A percentile compares a stretch with the other conserved stretches of the same genome.
phyloP scores from a whole-genome alignment of 1,140 invertebrate genomes.

The Ganaspis sp. region DNA sequence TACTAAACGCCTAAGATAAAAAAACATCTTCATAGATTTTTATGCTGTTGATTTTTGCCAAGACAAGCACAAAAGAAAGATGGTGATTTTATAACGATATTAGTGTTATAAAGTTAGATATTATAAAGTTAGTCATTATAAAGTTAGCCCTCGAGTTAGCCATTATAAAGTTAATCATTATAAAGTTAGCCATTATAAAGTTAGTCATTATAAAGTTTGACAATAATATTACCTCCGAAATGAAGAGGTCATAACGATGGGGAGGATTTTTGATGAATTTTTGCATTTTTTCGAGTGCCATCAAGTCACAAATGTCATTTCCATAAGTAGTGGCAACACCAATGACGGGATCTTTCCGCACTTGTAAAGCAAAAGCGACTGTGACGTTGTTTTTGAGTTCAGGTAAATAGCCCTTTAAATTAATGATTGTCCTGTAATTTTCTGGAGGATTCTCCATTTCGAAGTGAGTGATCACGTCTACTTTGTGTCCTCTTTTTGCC shows the following conservation, averaged over 20 bases:
- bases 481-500: slow-evolving; percentile 77
- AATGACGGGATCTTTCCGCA: background rate
- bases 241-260: slow-evolving; percentile 45
- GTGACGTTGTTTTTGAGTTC: slow-evolving; percentile 58
- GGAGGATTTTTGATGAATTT: slow-evolving; percentile 48
- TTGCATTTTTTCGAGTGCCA: slow-evolving; percentile 42
- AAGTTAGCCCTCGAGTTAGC: too few relatives aligned
- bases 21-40: too few relatives aligned
- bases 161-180: too few relatives aligned
- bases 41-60: too few relatives aligned
- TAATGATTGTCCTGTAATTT: slow-evolving; percentile 76
- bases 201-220: too few relatives aligned
- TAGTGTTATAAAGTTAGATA: too few relatives aligned
- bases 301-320: slow-evolving; percentile 47
- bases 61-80: too few relatives aligned
- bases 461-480: slow-evolving; percentile 78
- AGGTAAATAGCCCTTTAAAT: background rate
- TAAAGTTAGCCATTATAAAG: too few relatives aligned
- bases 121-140: too few relatives aligned
- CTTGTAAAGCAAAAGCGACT: background rate
- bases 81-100: too few relatives aligned
- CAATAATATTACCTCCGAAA: slow-evolving; percentile 16
- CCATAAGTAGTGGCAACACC: slow-evolving; percentile 38
- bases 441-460: slow-evolving; percentile 69
- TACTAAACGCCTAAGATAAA: slow-evolving; percentile 61